Evolutionary conservation across 2,797 vertebrate genomes (phyloP).

Genomic region (Alectoris magna): DNA sequence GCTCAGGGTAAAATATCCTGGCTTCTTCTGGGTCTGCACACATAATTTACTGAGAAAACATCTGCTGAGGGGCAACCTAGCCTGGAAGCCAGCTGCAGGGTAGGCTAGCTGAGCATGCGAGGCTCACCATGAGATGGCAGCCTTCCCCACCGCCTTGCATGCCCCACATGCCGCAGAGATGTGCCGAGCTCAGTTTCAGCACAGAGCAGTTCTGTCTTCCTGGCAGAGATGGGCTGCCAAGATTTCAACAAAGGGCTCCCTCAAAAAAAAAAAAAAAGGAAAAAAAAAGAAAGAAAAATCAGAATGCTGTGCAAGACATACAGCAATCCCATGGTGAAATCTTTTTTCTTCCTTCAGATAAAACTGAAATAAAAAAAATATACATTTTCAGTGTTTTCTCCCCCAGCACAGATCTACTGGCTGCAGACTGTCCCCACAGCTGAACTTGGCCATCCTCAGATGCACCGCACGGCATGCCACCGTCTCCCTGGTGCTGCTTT

Average conservation of each 20-base stretch:
- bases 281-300: neutral
- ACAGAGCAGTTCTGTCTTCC: constrained; percentile 65
- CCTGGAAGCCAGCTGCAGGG: accelerated
- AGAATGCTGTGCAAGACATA: neutral
- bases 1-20: neutral
- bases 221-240: constrained; percentile 48
- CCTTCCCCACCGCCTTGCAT: constrained; percentile 17
- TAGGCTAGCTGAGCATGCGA: neutral
- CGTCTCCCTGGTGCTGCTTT: neutral
- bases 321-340: neutral
- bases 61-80: neutral
- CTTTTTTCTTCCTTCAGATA: neutral
- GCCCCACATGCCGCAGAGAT: neutral
- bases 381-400: neutral
- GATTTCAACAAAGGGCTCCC: constrained; percentile 55
- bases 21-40: neutral
- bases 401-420: neutral
- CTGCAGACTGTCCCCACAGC: neutral
- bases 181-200: neutral
- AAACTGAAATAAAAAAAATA: neutral
- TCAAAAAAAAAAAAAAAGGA: neutral
- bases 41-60: neutral
- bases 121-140: constrained; percentile 71
- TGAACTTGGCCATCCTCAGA: neutral
- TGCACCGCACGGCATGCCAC: accelerated